phyloP scores from a whole-genome alignment of 2,113 vertebrate species.

The Danio rerio region DNA sequence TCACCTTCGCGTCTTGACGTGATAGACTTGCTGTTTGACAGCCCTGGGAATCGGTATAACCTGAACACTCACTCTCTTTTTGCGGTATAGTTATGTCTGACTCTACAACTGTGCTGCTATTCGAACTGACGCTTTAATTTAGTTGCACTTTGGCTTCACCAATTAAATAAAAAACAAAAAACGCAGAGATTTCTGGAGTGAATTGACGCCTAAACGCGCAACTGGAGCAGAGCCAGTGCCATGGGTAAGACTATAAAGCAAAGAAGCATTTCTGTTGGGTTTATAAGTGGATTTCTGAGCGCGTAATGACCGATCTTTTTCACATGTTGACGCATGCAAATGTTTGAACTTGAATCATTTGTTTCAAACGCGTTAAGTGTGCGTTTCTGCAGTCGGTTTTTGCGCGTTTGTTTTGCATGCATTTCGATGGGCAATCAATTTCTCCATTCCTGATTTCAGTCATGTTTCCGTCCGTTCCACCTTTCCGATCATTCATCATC shows the following conservation, averaged over 20 bases:
- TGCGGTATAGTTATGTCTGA: neutral
- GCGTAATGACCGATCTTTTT: constrained; percentile 2
- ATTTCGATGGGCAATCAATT: constrained; percentile 3
- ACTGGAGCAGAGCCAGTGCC: constrained; percentile 36
- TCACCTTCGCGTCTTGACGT: neutral
- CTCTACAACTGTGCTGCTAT: neutral
- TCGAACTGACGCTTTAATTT: constrained; percentile 16
- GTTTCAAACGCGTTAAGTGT: neutral
- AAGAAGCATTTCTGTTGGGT: neutral
- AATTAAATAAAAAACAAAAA: neutral
- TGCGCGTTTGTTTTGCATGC: neutral
- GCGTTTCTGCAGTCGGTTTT: neutral
- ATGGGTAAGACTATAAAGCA: constrained; percentile 50
- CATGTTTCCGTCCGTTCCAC: neutral
- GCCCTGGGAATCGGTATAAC: neutral
- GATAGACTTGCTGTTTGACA: neutral
- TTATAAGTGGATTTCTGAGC: neutral
- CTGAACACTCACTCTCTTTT: neutral
- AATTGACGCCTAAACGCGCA: neutral
- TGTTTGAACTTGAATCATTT: neutral
- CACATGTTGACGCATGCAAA: neutral
- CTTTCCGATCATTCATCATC: neutral
- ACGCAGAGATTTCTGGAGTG: constrained; percentile 29
- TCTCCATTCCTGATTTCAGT: constrained; percentile 6
- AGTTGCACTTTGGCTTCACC: constrained; percentile 16